Evolutionary conservation across 2,113 vertebrate genomes (phyloP).

Genomic region (Leuciscus idus): DNA sequence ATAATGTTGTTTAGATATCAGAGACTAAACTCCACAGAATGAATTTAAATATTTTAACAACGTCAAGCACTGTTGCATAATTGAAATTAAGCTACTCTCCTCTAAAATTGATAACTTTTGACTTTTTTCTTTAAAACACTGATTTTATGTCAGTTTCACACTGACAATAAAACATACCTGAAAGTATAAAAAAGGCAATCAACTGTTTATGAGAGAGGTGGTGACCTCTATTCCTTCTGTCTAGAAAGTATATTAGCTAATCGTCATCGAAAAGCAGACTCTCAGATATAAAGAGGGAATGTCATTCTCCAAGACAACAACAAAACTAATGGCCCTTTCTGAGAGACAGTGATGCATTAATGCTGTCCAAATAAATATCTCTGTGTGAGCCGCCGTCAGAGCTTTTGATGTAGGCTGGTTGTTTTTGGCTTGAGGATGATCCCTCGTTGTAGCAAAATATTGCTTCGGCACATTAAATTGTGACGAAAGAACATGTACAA

Average conservation of each 20-base stretch:
- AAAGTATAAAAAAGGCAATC: neutral
- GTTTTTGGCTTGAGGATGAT: neutral
- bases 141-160: neutral
- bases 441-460: neutral
- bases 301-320: conserved; percentile 6
- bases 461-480: neutral
- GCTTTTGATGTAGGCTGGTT: conserved; percentile 18
- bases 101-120: neutral
- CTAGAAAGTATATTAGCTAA: neutral
- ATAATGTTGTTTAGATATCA: conserved; percentile 29
- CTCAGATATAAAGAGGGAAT: neutral
- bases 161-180: neutral
- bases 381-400: neutral
- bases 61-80: neutral
- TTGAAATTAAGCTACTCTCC: neutral
- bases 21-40: neutral
- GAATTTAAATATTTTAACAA: conserved; percentile 30
- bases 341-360: conserved; percentile 28
- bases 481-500: neutral
- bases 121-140: neutral
- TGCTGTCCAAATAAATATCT: conserved; percentile 49
- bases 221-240: neutral
- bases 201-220: neutral
- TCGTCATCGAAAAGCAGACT: neutral
- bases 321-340: conserved; percentile 34